Percentiles rank a stretch among this genome's conserved stretches.
Conservation (phyloP, 2,113 vertebrate species). For the Leptosomus discolor region DNA sequence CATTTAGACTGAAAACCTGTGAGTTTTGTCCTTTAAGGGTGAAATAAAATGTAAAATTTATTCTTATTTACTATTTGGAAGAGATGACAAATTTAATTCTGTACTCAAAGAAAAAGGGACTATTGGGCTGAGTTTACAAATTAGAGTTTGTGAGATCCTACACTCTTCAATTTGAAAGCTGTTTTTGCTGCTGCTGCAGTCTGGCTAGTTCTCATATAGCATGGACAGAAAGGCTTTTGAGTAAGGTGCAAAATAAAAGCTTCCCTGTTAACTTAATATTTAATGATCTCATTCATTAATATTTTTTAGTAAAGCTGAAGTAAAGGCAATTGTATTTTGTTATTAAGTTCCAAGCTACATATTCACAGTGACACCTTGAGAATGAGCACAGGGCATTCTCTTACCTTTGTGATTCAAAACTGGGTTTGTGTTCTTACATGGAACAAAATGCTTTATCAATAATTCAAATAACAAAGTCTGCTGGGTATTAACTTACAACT, state of each 20-base stretch:
- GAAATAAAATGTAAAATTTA: not conserved
- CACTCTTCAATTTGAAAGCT: not conserved
- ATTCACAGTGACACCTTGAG: not conserved
- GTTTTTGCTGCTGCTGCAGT: not conserved
- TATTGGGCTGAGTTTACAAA: not conserved
- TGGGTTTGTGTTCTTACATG: conserved; percentile 22
- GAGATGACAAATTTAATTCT: not conserved
- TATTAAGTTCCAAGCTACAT: not conserved
- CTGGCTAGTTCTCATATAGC: not conserved
- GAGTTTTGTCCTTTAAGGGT: not conserved
- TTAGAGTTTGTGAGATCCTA: not conserved
- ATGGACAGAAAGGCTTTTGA: not conserved
- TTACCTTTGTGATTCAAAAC: not conserved
- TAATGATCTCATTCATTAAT: not conserved
- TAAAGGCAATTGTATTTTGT: not conserved
- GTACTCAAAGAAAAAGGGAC: not conserved
- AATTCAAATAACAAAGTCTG: conserved; percentile 62
- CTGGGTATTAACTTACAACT: conserved; percentile 50
- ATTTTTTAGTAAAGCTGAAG: not conserved
- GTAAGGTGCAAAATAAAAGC: not conserved
- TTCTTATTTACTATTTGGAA: not conserved
- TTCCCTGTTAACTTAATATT: not conserved
- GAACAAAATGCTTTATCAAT: conserved; percentile 73
- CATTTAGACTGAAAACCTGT: not conserved
- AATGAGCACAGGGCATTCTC: not conserved